Evolutionary conservation across 2,113 vertebrate genomes (phyloP).

Genomic region (Accipiter virgatus): DNA sequence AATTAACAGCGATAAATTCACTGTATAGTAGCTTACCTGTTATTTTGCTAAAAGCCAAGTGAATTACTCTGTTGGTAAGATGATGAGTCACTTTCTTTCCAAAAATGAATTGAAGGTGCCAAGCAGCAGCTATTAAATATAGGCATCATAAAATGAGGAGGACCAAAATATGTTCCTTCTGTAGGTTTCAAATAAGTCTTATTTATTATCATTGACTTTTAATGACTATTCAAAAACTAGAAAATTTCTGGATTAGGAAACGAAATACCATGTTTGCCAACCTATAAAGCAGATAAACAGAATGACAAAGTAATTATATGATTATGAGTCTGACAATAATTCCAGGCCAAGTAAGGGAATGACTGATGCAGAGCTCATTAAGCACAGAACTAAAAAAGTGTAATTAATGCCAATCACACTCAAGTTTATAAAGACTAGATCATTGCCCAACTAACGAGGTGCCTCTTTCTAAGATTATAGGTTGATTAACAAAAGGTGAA

Average conservation of each 20-base stretch:
- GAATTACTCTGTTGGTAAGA: not conserved
- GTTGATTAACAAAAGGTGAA: not conserved
- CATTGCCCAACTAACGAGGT: not conserved
- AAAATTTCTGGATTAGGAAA: not conserved
- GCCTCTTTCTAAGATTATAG: not conserved
- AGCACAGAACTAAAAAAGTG: not conserved
- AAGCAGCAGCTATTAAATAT: not conserved
- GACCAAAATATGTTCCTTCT: not conserved
- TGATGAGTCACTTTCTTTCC: not conserved
- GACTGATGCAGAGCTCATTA: conserved; percentile 1
- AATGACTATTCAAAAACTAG: not conserved
- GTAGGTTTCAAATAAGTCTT: not conserved
- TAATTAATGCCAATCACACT: not conserved
- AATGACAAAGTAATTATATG: not conserved
- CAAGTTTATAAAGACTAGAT: not conserved
- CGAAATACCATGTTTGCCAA: not conserved
- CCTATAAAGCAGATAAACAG: not conserved
- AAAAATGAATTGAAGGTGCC: not conserved
- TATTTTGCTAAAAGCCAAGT: not conserved
- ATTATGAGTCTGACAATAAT: not conserved
- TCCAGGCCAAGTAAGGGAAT: not conserved
- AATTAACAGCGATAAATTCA: not conserved
- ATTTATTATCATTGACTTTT: not conserved
- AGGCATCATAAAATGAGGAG: not conserved
- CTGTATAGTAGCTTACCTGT: not conserved